Evolutionary conservation across 2,888 invertebrate genomes (phyloP).

Genomic region (Listrodromus nycthemerus): DNA sequence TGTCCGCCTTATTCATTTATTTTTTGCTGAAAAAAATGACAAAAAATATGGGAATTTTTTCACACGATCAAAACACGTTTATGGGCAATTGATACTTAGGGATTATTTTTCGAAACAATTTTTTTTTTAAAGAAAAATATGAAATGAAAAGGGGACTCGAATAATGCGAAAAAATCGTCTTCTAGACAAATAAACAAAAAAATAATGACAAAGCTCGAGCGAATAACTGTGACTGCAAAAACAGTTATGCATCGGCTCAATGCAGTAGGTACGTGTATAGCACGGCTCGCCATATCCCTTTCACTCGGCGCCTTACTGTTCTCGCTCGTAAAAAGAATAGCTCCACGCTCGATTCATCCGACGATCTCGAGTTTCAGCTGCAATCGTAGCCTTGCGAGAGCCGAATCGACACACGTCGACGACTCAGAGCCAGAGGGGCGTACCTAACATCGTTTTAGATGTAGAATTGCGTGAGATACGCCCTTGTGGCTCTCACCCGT

Average conservation of each 20-base stretch:
- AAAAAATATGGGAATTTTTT: too few species aligned
- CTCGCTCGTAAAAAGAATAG: slow-evolving; percentile 19
- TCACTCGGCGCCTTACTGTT: slow-evolving; percentile 48
- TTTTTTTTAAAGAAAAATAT: too few species aligned
- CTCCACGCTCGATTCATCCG: slow-evolving; percentile 36
- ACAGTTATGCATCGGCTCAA: not conserved
- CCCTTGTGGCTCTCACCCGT: not conserved
- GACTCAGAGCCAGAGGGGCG: not conserved
- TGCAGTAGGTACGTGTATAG: not conserved
- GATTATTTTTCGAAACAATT: too few species aligned
- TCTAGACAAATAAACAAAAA: too few species aligned
- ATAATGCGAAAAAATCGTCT: too few species aligned
- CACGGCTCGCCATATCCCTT: slow-evolving; percentile 31
- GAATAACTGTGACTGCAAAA: not conserved
- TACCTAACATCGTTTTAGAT: not conserved
- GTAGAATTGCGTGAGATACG: not conserved
- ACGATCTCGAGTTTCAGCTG: slow-evolving; percentile 17
- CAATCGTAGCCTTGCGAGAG: not conserved
- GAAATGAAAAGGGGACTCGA: too few species aligned
- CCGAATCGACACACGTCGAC: not conserved
- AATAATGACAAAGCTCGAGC: not conserved
- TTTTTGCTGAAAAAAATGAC: too few species aligned
- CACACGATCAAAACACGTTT: too few species aligned
- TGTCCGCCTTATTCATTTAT: too few species aligned
- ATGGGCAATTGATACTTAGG: too few species aligned